phyloP scores from a whole-genome alignment of 2,113 vertebrate species.

The Dicentrarchus labrax region DNA sequence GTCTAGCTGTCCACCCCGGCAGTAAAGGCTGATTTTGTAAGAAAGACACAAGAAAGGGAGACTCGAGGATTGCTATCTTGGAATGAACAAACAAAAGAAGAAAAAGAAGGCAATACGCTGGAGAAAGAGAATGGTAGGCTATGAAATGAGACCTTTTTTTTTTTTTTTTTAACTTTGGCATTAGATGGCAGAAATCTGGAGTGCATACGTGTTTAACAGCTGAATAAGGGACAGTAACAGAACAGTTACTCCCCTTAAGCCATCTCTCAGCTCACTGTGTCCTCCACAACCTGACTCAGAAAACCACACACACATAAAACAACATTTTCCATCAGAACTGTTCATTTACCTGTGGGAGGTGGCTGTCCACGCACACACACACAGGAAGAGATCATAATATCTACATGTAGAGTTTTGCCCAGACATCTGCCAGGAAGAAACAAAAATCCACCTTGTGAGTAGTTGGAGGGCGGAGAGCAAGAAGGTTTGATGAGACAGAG shows the following conservation, averaged over 20 bases:
- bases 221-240: slow-evolving; percentile 6
- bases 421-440: slow-evolving; percentile 48
- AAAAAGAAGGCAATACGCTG: not conserved
- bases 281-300: slow-evolving; percentile 61
- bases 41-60: slow-evolving; percentile 14
- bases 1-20: slow-evolving; percentile 76
- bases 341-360: slow-evolving; percentile 43
- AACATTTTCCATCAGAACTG: slow-evolving; percentile 31
- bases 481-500: slow-evolving; percentile 48
- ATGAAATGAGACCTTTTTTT: slow-evolving; percentile 10
- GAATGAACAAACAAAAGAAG: slow-evolving; percentile 1
- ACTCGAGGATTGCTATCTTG: slow-evolving; percentile 10
- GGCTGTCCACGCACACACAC: not conserved
- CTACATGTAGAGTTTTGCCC: slow-evolving; percentile 34
- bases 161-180: slow-evolving; percentile 17
- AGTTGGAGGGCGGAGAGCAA: slow-evolving; percentile 40
- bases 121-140: not conserved
- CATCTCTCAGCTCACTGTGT: slow-evolving; percentile 41
- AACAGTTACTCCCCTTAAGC: slow-evolving; percentile 32
- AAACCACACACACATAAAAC: slow-evolving; percentile 42
- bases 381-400: slow-evolving; percentile 37
- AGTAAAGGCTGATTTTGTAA: slow-evolving; percentile 53
- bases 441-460: slow-evolving; percentile 58
- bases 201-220: not conserved
- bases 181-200: slow-evolving; percentile 7